Evolutionary conservation across 2,797 vertebrate species (phyloP), one percentile per base, ranked within the genome.

Genomic region (Megalops cyprinoides): DNA sequence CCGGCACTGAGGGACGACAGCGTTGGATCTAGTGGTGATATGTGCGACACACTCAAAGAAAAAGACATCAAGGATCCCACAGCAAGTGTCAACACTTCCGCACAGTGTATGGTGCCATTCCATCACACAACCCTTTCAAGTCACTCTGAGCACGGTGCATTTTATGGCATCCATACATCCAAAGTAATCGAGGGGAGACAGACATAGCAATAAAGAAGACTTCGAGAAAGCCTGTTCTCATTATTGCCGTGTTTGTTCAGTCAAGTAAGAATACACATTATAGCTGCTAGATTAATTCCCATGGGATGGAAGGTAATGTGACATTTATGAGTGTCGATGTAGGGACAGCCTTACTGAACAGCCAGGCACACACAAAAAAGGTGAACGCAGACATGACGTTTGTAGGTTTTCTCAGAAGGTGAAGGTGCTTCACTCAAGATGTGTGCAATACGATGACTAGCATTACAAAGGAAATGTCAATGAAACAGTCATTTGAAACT

Each of bases 191-290:
- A 58, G 49, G 51, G 10, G 77, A 71, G 23, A 49, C 73, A 65
- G 28, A 75, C 83, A 79, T 39, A 56, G 67, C 53, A 60, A 15
- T 8, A 55, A 34, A 77, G 76, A 10, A 0, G 5, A 15, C 65
- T 78, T 80, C 37, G 46, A 67, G 46, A 62, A 76, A 55, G 79
- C 55, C 74, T 3, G 31, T 49, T 74, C 69, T 69, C 46, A 56
- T 74, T 81, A 79, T 74, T 65, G 55, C 53, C 31, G 12, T 79
- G 77, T 76, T 79, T 78, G 79, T 78, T 81, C 28, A 67, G 79
- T 56, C 51, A 20, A 56, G 74, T 81, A 77, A 67, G 75, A 74
- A 74, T 39, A 55, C 51, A 42, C 60, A 76, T 69, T 80, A 65
- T 37, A 49, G 58, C 51, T 49, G 76, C 12, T 25, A 65, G 79